phyloP scores from a whole-genome alignment of 2,888 invertebrate genomes.

The Scelioninae gen. 2 region DNA sequence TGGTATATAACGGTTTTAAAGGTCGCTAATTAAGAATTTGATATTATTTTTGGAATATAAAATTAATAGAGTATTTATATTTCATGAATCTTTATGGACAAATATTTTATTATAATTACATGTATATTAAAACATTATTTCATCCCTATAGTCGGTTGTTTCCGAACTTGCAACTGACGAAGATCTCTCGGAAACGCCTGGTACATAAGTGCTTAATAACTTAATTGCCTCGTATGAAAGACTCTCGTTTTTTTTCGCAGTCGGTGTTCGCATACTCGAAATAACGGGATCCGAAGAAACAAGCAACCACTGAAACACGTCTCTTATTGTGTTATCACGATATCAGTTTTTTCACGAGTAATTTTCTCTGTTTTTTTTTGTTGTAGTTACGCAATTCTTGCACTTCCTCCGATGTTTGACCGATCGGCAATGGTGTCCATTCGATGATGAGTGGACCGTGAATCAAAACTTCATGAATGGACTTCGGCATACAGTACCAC shows the following conservation, averaged over 20 bases:
- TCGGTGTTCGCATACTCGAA: constrained; percentile 9
- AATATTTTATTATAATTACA: background rate
- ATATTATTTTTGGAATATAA: constrained; percentile 6
- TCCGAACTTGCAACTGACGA: background rate
- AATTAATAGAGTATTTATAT: background rate
- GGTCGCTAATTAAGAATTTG: constrained; percentile 2
- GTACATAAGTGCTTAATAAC: background rate
- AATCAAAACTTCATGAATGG: constrained; percentile 21
- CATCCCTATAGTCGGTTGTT: background rate
- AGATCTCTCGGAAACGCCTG: background rate
- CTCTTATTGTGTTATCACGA: constrained; percentile 18
- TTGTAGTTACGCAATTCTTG: constrained; percentile 65
- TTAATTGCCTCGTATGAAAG: constrained; percentile 6
- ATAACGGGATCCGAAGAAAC: constrained; percentile 16
- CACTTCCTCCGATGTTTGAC: constrained; percentile 65
- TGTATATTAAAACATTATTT: background rate
- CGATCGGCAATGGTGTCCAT: constrained; percentile 62
- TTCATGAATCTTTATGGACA: background rate
- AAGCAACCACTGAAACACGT: constrained; percentile 19
- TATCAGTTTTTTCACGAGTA: constrained; percentile 1
- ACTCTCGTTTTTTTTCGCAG: constrained; percentile 13
- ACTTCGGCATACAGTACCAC: constrained; percentile 25
- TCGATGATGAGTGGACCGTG: constrained; percentile 19
- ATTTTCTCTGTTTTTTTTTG: constrained; percentile 55
- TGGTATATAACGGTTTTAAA: constrained; percentile 9